Conservation (phyloP, 2,888 invertebrate species). For the Galeruca laticollis region DNA sequence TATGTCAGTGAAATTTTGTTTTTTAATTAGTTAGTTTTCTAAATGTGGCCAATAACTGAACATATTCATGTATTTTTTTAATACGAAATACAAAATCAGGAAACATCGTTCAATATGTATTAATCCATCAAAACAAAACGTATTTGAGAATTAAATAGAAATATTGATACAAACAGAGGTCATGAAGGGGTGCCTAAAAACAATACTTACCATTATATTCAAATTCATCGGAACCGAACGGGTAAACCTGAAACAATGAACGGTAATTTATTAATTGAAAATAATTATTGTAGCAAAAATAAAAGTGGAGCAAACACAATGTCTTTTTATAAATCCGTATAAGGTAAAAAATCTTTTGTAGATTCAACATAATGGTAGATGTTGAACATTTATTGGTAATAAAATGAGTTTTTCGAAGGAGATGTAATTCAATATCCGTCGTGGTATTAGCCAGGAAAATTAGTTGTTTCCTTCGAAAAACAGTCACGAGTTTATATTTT, state of each 20-base stretch:
- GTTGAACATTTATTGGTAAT: no score
- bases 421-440: no score
- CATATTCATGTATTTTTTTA: no score
- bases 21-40: no score
- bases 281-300: neutral
- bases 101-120: neutral
- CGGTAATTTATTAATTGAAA: neutral
- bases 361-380: no score
- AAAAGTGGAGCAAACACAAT: neutral
- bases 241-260: conserved; percentile 52
- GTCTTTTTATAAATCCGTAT: neutral
- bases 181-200: no score
- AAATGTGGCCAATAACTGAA: no score
- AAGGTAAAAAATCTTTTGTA: neutral
- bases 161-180: neutral
- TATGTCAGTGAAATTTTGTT: no score
- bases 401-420: no score
- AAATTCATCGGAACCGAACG: conserved; percentile 44
- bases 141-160: neutral
- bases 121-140: neutral
- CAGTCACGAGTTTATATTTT: no score
- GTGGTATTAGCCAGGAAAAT: no score
- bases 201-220: conserved; percentile 49
- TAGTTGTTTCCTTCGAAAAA: no score
- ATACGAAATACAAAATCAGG: neutral